phyloP scores from a whole-genome alignment of 2,113 vertebrate genomes.

The Cyprinodon brontotheroides region DNA sequence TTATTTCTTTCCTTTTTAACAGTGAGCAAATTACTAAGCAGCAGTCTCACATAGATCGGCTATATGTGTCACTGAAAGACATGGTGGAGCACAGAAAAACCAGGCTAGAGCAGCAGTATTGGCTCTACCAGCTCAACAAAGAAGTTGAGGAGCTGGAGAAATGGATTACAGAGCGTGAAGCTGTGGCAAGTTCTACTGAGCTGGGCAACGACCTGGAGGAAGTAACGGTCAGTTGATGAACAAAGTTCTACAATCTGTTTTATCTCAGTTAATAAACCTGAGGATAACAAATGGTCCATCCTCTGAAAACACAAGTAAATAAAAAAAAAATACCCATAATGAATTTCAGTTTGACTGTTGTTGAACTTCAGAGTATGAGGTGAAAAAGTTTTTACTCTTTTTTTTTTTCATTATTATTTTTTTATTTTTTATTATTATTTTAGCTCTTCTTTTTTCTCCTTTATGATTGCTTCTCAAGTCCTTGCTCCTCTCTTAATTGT shows the following conservation, averaged over 20 bases:
- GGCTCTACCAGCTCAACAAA: slow-evolving; percentile 91
- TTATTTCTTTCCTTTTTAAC: slow-evolving; percentile 1
- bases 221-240: slow-evolving; percentile 82
- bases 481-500: too few species aligned
- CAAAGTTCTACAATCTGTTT: background rate
- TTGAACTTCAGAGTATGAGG: background rate
- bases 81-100: slow-evolving; percentile 89
- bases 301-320: background rate
- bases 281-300: background rate
- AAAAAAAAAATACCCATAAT: background rate
- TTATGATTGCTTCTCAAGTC: too few species aligned
- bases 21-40: slow-evolving; percentile 88
- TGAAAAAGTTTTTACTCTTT: background rate
- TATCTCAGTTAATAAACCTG: background rate
- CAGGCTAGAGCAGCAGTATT: slow-evolving; percentile 89
- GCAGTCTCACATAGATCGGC: slow-evolving; percentile 91
- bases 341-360: background rate
- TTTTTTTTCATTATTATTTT: background rate
- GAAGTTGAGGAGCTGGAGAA: slow-evolving; percentile 94
- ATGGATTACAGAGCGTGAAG: slow-evolving; percentile 92
- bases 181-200: slow-evolving; percentile 91
- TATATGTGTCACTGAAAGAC: slow-evolving; percentile 90
- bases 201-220: slow-evolving; percentile 94
- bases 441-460: too few species aligned
- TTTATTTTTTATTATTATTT: too few species aligned